Evolutionary conservation across 2,888 invertebrate genomes (phyloP).

Genomic region (Chrysolina haemoptera): DNA sequence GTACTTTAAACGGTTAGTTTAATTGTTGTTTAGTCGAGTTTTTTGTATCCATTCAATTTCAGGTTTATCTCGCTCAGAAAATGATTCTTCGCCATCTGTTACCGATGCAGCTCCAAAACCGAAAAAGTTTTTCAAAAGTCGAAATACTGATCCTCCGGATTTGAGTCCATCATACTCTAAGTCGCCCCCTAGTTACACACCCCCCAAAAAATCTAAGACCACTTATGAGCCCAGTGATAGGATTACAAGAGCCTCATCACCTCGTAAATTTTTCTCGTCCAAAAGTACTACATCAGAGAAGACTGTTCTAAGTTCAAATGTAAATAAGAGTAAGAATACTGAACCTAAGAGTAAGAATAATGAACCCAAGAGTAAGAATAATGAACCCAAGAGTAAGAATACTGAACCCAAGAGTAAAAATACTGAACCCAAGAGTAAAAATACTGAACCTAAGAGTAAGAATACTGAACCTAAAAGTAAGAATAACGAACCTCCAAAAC

Average conservation of each 20-base stretch:
- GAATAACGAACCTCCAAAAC: constrained; percentile 65
- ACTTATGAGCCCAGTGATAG: constrained; percentile 51
- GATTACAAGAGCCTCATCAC: constrained; percentile 48
- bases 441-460: constrained; percentile 52
- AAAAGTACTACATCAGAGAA: constrained; percentile 62
- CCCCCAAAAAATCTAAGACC: constrained; percentile 55
- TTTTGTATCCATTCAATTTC: constrained; percentile 9
- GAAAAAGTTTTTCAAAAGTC: constrained; percentile 92
- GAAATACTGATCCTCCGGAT: constrained; percentile 78
- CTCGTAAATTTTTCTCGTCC: constrained; percentile 66
- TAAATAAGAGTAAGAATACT: constrained; percentile 60
- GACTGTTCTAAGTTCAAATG: constrained; percentile 64
- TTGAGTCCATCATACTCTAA: constrained; percentile 51
- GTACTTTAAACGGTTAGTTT: constrained; percentile 81
- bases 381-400: constrained; percentile 45
- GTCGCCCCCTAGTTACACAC: constrained; percentile 50
- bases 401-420: constrained; percentile 47
- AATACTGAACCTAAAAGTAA: constrained; percentile 51
- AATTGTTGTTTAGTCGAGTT: constrained; percentile 5
- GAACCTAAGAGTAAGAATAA: constrained; percentile 47
- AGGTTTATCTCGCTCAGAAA: constrained; percentile 52
- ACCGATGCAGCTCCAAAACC: constrained; percentile 76
- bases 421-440: constrained; percentile 52
- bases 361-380: constrained; percentile 46
- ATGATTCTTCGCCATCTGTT: constrained; percentile 46